Conservation (phyloP, 1,140 invertebrate species). For the Pachyrhynchus sulphureomaculatus region DNA sequence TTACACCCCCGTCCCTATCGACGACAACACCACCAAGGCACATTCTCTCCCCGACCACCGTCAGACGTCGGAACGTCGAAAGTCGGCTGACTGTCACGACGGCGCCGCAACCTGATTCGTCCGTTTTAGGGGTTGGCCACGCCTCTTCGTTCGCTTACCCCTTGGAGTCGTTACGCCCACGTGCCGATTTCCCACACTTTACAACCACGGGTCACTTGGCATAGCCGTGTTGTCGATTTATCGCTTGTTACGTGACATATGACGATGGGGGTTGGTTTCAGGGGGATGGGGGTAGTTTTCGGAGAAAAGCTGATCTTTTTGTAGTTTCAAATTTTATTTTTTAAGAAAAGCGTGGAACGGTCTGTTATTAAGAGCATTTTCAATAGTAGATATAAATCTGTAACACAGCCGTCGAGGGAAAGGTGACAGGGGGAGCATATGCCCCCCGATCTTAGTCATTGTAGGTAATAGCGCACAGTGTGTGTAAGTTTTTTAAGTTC, state of each 20-base stretch:
- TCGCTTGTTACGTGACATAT: constrained; percentile 27
- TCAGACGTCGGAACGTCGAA: constrained; percentile 30
- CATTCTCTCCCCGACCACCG: constrained; percentile 11
- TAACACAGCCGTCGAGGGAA: no score
- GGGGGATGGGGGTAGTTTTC: no score
- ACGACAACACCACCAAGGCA: constrained; percentile 12
- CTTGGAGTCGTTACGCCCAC: constrained; percentile 24
- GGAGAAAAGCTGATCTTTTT: no score
- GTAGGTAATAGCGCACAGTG: no score
- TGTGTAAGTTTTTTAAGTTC: no score
- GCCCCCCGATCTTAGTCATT: no score
- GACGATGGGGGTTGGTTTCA: background rate
- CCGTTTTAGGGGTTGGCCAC: constrained; percentile 10
- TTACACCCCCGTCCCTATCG: background rate
- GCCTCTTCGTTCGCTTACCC: constrained; percentile 9
- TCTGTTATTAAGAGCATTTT: no score
- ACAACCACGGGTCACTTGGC: constrained; percentile 34
- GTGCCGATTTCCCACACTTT: constrained; percentile 31
- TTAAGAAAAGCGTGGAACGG: no score
- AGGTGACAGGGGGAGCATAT: background rate
- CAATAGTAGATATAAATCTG: no score
- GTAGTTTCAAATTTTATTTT: no score
- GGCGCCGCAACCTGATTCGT: constrained; percentile 11
- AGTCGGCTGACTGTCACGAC: constrained; percentile 29
- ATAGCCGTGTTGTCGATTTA: constrained; percentile 33